phyloP scores from a whole-genome alignment of 2,113 vertebrate species.

The Pterophyllum scalare region DNA sequence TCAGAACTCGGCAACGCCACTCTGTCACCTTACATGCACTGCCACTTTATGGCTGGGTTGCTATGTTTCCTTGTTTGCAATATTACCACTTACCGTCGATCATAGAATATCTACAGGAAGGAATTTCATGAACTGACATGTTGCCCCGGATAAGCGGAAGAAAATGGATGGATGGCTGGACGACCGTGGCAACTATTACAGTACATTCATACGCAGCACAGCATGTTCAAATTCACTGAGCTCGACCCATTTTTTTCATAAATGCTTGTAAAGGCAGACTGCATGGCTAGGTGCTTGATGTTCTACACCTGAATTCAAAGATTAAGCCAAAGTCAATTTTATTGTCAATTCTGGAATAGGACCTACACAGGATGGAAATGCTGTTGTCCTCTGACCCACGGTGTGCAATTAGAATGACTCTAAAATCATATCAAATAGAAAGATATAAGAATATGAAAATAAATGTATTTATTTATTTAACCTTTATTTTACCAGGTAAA shows the following conservation, averaged over 20 bases:
- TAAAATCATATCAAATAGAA: neutral
- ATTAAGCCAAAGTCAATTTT: neutral
- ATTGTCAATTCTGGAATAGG: neutral
- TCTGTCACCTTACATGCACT: neutral
- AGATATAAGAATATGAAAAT: no score
- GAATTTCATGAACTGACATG: neutral
- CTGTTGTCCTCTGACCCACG: neutral
- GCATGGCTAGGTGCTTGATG: neutral
- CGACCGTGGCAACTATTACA: neutral
- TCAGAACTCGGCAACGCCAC: neutral
- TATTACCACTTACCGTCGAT: no score
- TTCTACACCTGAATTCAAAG: neutral
- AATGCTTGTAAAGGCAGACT: neutral
- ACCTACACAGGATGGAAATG: neutral
- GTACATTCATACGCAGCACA: neutral
- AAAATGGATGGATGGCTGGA: no score
- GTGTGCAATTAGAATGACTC: neutral
- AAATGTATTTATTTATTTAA: neutral
- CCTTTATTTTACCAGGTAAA: no score
- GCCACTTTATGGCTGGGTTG: neutral
- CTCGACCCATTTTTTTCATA: neutral
- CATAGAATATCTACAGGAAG: neutral
- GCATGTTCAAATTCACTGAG: neutral
- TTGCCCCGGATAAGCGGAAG: no score
- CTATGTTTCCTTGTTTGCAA: no score